Conservation (phyloP, 1,140 invertebrate species). For the Zophobas atratus region DNA sequence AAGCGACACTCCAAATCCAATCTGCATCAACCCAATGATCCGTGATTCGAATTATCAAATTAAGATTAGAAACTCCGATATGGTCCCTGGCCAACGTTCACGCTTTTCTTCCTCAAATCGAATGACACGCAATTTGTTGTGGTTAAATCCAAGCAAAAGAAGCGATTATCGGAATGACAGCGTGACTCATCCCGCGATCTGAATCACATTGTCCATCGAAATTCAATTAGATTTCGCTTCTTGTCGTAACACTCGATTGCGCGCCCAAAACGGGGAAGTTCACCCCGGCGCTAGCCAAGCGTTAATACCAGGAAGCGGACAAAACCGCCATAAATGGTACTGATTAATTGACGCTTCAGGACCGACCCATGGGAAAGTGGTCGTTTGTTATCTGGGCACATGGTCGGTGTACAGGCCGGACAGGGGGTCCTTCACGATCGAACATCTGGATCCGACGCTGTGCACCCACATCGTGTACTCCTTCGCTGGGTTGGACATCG, state of each 20-base stretch:
- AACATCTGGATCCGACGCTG: conserved; percentile 82
- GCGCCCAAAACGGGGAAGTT: conserved; percentile 10
- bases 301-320: conserved; percentile 19
- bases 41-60: conserved; percentile 28
- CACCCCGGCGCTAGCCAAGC: neutral
- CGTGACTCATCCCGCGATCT: conserved; percentile 29
- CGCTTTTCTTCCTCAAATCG: conserved; percentile 28
- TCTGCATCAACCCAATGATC: neutral
- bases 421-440: conserved; percentile 76
- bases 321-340: conserved; percentile 7
- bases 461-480: conserved; percentile 93
- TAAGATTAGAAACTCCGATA: conserved; percentile 22
- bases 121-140: conserved; percentile 35
- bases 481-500: conserved; percentile 84
- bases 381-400: conserved; percentile 85
- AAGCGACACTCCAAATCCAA: no score
- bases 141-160: conserved; percentile 11
- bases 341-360: conserved; percentile 62
- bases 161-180: conserved; percentile 25
- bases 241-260: neutral
- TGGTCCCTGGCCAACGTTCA: conserved; percentile 14
- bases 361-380: conserved; percentile 74
- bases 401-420: conserved; percentile 83
- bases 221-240: conserved; percentile 10
- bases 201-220: conserved; percentile 6